These are phyloP conservation scores for Chionis minor DNA, from an alignment of 2,113 vertebrate genomes.

Conservation along the genomic window DNA sequence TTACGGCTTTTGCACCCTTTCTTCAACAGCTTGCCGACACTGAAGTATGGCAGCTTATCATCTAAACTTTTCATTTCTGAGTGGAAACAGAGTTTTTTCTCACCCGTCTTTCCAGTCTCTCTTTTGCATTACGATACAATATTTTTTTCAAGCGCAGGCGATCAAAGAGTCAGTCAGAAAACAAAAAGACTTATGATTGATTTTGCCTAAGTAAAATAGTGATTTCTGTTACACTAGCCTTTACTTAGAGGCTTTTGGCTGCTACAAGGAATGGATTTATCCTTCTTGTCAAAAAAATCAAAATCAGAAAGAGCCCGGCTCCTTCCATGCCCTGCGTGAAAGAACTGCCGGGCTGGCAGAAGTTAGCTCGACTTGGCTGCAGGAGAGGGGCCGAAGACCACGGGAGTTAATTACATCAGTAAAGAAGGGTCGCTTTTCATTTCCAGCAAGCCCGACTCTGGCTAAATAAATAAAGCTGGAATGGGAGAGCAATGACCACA, in stretches of 20 bases:
- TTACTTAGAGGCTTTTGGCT: slow-evolving; percentile 66
- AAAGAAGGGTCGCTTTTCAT: neutral
- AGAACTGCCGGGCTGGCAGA: slow-evolving; percentile 26
- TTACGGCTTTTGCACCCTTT: neutral
- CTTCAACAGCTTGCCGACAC: slow-evolving; percentile 17
- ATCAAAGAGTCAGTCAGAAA: slow-evolving; percentile 71
- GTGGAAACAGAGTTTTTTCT: slow-evolving; percentile 62
- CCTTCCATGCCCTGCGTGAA: neutral
- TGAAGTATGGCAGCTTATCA: slow-evolving; percentile 47
- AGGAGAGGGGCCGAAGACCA: neutral
- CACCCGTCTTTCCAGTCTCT: slow-evolving; percentile 52
- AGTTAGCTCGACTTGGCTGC: slow-evolving; percentile 10
- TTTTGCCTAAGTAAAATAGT: slow-evolving; percentile 73
- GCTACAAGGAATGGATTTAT: slow-evolving; percentile 57
- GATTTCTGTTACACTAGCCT: slow-evolving; percentile 64
- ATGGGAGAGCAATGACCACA: neutral
- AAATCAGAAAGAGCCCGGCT: neutral
- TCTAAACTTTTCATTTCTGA: slow-evolving; percentile 51
- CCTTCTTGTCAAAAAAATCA: slow-evolving; percentile 64
- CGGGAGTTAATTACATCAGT: neutral
- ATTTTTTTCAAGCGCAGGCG: slow-evolving; percentile 32
- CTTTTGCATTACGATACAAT: slow-evolving; percentile 43
- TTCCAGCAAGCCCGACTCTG: neutral
- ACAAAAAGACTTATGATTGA: slow-evolving; percentile 71
- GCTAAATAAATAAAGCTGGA: slow-evolving; percentile 3